Base-by-base conservation (phyloP, 2,113 vertebrate genomes). In the Circaetus gallicus region DNA sequence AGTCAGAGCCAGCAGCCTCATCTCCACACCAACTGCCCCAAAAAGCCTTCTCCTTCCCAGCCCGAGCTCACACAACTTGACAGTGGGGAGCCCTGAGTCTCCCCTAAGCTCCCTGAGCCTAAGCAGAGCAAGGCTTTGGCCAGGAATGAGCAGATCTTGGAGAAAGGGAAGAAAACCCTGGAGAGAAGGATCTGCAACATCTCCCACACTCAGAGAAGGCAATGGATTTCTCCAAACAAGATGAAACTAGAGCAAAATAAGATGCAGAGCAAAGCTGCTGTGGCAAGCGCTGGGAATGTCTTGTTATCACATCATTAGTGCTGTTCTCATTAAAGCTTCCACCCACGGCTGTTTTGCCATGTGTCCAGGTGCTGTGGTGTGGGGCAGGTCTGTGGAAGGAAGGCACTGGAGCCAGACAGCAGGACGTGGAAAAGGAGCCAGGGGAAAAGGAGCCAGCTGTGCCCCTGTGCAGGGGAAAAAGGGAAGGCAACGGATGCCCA, bases 331-430 rank as follows among this genome's bases (percentile, higher is more conserved):
- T 55, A 47, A 32, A 47, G n/a, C 7, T 1, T 12, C 77, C 69
- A 36, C 24, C 52, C 52, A 11, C 0, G 16, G 26, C 53, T 19
- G 18, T 21, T 55, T 47, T 81, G 29, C 49, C 65, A 45, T 0
- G 0, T 25, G 28, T 88, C 45, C 40, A 31, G 1, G 1, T 45
- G 56, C 21, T 70, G 66, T 0, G 0, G 25, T 1, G 7, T 17
- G 32, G 58, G 74, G 29, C 31, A 78, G 24, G 52, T 43, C 17
- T 55, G 21, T 2, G 13, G 42, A 15, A 67, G 12, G 9, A 43
- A 47, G 58, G 52, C 21, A 15, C 34, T 28, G 47, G 67, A 74
- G 50, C 18, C 19, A 42, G 34, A 28, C 28, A 77, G 53, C 16
- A 12, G 52, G 52, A 65, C 1, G 1, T n/a, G 36, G 34, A 7